phyloP scores from a whole-genome alignment of 2,113 vertebrate genomes.

The Pristiophorus japonicus region DNA sequence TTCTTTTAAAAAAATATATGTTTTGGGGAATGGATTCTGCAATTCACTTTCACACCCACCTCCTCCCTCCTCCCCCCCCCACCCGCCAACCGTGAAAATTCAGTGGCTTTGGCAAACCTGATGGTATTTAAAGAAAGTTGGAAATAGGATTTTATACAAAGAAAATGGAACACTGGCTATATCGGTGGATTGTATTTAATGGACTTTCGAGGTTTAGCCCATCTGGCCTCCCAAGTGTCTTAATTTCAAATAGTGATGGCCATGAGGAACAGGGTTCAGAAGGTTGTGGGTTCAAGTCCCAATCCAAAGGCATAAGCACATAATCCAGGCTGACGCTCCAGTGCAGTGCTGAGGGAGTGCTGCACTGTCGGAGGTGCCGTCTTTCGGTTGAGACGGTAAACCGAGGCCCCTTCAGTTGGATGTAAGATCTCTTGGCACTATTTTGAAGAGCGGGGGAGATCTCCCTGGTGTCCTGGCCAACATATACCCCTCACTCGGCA shows the following conservation, averaged over 20 bases:
- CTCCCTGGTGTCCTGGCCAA: not conserved
- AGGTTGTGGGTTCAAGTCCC: not conserved
- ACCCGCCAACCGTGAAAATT: too few relatives aligned
- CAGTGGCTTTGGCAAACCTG: not conserved
- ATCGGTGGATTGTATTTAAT: not conserved
- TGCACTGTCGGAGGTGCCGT: too few relatives aligned
- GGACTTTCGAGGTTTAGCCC: not conserved
- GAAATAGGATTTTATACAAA: not conserved
- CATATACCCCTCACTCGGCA: too few relatives aligned
- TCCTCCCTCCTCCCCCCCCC: not conserved
- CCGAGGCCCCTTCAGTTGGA: not conserved
- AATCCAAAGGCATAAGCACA: not conserved
- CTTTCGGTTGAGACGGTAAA: not conserved
- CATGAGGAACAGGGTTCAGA: not conserved
- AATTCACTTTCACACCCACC: too few relatives aligned
- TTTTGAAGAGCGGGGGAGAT: not conserved
- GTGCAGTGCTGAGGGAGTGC: not conserved
- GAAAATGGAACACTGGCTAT: not conserved
- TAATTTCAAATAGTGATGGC: not conserved
- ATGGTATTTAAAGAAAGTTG: not conserved
- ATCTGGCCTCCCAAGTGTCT: too few relatives aligned
- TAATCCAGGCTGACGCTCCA: not conserved
- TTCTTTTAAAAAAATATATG: not conserved
- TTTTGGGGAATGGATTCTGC: not conserved
- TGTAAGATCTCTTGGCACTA: not conserved